These are phyloP conservation scores for Dicrurus megarhynchus DNA, from an alignment of 2,113 vertebrate genomes.

Conservation along the genomic window DNA sequence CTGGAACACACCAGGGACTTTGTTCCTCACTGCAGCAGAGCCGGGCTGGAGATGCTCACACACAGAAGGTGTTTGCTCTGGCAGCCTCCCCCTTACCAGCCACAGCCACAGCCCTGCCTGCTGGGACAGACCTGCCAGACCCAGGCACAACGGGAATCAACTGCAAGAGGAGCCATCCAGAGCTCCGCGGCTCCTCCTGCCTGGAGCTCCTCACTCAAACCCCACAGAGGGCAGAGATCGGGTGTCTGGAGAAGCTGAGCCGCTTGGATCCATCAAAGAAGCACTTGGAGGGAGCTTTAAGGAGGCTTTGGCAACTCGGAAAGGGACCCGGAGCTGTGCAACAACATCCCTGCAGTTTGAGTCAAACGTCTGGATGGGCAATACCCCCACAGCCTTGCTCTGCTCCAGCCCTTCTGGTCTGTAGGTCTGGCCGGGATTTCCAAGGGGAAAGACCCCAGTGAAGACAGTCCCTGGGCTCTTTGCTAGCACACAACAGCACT, in stretches of 20 bases:
- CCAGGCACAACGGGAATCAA: not conserved
- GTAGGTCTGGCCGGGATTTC: not conserved
- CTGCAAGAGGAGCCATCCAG: not conserved
- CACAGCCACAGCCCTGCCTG: not conserved
- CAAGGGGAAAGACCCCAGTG: not conserved
- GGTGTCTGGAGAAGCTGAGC: not conserved
- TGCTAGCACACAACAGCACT: not conserved
- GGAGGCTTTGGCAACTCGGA: not conserved
- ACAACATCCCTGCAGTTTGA: not conserved
- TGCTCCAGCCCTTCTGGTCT: not conserved
- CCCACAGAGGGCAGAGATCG: not conserved
- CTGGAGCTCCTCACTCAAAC: not conserved
- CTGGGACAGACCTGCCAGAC: not conserved
- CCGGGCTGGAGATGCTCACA: rapidly evolving
- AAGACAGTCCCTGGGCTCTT: not conserved
- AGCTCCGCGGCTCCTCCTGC: not conserved
- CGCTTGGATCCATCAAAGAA: rapidly evolving
- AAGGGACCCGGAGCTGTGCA: not conserved
- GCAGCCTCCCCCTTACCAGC: not conserved
- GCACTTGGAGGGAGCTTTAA: not conserved
- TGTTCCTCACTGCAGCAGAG: rapidly evolving
- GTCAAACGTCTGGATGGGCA: not conserved
- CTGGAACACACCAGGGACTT: not conserved
- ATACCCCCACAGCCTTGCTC: not conserved
- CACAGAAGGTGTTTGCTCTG: rapidly evolving